Conservation (phyloP, 2,888 invertebrate genomes). For the Phymatocera aterrima region DNA sequence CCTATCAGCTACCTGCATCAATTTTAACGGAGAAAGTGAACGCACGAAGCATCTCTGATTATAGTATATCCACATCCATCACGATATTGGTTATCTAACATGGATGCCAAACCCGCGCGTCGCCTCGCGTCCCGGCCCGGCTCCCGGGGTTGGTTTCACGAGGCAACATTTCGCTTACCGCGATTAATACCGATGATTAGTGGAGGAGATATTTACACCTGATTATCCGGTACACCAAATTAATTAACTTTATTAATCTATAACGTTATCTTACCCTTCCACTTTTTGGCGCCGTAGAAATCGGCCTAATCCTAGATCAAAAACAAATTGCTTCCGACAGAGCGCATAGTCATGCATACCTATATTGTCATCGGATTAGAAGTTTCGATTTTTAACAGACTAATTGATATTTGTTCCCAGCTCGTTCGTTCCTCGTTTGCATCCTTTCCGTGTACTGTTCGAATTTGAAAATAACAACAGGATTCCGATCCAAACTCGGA, state of each 20-base stretch:
- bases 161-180: not conserved
- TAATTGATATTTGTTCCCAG: no score
- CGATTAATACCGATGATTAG: slow-evolving; percentile 35
- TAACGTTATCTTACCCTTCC: not conserved
- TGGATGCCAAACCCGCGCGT: not conserved
- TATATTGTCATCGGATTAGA: no score
- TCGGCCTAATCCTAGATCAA: no score
- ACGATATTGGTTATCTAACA: slow-evolving; percentile 32
- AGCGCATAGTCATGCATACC: no score
- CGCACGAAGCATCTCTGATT: slow-evolving; percentile 37
- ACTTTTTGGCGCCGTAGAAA: not conserved
- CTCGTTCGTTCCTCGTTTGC: no score
- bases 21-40: slow-evolving; percentile 5
- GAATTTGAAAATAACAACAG: no score
- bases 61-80: no score
- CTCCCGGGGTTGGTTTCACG: not conserved
- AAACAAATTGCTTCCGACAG: no score
- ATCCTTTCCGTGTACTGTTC: no score
- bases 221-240: slow-evolving; percentile 13
- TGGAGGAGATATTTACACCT: not conserved
- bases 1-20: slow-evolving; percentile 7
- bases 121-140: no score
- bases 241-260: slow-evolving; percentile 7
- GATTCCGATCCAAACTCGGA: no score
- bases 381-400: no score